phyloP scores from a whole-genome alignment of 2,797 vertebrate genomes.

The Etheostoma perlongum region DNA sequence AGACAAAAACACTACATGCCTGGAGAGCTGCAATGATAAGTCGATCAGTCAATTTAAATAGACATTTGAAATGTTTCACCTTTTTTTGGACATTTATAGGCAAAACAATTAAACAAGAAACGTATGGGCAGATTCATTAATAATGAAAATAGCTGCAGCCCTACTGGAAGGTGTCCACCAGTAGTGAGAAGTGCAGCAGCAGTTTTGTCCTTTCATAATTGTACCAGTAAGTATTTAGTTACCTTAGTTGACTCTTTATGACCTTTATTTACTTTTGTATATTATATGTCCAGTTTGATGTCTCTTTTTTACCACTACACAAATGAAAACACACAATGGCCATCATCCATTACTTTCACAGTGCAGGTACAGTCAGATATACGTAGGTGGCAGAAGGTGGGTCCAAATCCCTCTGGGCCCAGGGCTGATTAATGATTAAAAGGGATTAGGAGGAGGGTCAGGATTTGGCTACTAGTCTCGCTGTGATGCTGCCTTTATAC shows the following conservation, averaged over 20 bases:
- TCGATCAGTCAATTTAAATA: background rate
- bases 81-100: no score
- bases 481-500: constrained; percentile 55
- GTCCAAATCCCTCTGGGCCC: constrained; percentile 81
- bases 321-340: constrained; percentile 15
- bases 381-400: constrained; percentile 82
- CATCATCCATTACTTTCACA: constrained; percentile 46
- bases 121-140: background rate
- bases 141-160: background rate
- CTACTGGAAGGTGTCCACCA: no score
- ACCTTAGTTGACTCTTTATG: background rate
- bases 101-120: background rate
- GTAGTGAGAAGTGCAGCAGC: background rate
- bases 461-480: constrained; percentile 64
- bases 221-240: background rate
- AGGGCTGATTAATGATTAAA: constrained; percentile 86
- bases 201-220: background rate
- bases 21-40: background rate
- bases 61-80: background rate
- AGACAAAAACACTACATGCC: background rate
- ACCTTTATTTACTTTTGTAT: background rate
- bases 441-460: constrained; percentile 83
- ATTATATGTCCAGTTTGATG: background rate
- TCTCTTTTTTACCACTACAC: background rate
- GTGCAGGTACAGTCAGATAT: constrained; percentile 72